Evolutionary conservation across 2,113 vertebrate genomes (phyloP), one percentile per base, ranked within the genome.

Genomic region (Panurus biarmicus): DNA sequence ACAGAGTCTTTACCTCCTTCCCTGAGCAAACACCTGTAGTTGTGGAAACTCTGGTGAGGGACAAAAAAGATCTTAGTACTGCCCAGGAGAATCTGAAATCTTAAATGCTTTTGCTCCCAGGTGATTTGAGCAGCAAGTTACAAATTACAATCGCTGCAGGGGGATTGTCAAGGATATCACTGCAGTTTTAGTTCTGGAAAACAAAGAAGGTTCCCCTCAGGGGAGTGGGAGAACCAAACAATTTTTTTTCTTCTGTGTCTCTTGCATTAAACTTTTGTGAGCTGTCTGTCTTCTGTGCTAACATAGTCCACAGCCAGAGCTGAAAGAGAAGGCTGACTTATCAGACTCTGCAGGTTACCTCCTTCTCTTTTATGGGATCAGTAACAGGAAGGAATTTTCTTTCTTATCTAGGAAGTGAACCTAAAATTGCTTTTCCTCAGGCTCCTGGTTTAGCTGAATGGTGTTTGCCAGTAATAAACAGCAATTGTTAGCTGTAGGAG

Each of bases 361-460:
- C 70, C 51, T 78, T 92, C 73, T 95, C 50, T 76, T 94, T 91
- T 89, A 87, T 57, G 58, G 84, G 89, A 94, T 92, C 84, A 62
- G 87, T 87, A 94, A 85, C 84, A 95, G 93, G 89, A 93, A 96
- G 80, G 87, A 87, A 87, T 94, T 94, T 95, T 92, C 86, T 87
- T 94, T 94, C 94, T 89, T 96, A 89, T 94, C 89, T 92, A 87
- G 87, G 87, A 96, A 94, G 57, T 61, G 73, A 94, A 87, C 62
- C 14, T 85, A 82, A 92, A 76, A 94, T 96, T 91, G 84, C 45
- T 95, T 95, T 95, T 95, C 84, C 86, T 94, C 70, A 79, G 89
- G 80, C 73, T 90, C 70, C 70, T 95, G 85, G 45, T 76, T 87
- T 90, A 87, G 42, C 33, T 80, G 69, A 93, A 82, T 72, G 53